Conservation (phyloP, 2,797 vertebrate species). For the Argentina silus region DNA sequence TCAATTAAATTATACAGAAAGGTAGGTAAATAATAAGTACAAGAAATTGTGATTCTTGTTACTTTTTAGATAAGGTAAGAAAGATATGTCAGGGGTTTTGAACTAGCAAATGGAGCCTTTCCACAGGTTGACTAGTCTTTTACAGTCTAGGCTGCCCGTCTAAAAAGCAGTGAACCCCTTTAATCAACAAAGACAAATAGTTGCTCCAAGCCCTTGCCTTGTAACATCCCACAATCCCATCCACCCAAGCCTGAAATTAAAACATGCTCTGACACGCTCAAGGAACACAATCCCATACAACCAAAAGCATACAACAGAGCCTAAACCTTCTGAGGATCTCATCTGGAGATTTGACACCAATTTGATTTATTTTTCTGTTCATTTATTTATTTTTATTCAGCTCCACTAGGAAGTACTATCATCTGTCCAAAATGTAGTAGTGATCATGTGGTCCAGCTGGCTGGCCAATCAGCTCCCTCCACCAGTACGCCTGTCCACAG, state of each 20-base stretch:
- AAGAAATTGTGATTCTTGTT: background rate
- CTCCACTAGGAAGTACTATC: constrained; percentile 45
- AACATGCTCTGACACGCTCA: constrained; percentile 55
- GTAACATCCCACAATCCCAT: constrained; percentile 20
- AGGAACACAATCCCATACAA: background rate
- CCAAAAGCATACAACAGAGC: no score
- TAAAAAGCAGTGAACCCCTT: constrained; percentile 44
- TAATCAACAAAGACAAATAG: constrained; percentile 61
- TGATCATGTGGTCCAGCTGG: constrained; percentile 88
- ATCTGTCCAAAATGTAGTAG: constrained; percentile 89
- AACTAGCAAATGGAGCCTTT: background rate
- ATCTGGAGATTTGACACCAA: background rate
- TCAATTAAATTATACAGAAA: no score
- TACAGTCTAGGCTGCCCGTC: constrained; percentile 13
- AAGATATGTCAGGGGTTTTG: no score
- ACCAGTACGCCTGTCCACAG: constrained; percentile 68
- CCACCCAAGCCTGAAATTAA: constrained; percentile 35
- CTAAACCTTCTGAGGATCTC: no score
- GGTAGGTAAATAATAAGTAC: background rate
- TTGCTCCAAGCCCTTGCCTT: constrained; percentile 16
- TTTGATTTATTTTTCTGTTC: background rate
- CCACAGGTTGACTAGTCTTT: constrained; percentile 1
- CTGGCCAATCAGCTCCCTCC: constrained; percentile 54
- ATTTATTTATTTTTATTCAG: background rate
- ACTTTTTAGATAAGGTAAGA: no score